Base-by-base conservation (phyloP, 1,140 invertebrate genomes). In the Solenopsis fugax region DNA sequence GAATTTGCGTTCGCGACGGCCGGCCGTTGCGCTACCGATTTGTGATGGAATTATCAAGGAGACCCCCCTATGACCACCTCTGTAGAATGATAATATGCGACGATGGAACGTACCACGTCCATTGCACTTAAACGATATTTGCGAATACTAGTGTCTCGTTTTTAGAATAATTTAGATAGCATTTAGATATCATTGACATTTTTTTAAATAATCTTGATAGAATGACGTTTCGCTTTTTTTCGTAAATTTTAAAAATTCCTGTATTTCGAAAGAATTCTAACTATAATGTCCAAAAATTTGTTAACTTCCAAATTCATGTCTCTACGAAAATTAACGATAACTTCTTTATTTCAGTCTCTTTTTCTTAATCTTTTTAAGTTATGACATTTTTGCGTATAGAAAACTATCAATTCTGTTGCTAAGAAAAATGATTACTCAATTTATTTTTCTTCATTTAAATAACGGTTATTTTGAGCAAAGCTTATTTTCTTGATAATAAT, bases 1-100 rank as follows among this genome's bases (percentile, higher is more conserved):
- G 77, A 71, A 88, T 72, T 58, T 56, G 80, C 82, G 81, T 77
- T 48, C 21, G 18, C 52, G 67, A 50, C n/a, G 52, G 56, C 37
- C 7, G 52, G 18, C 6, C 56, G 41, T 67, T 52, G 54, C 65
- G 78, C 37, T 72, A 58, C 34, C 37, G 80, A 64, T 76, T 76
- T 48, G 48, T 16, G 48, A 18, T n/a, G 13, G 72, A 64, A 76
- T 76, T 65, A 54, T 45, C 21, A 45, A 65, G 48, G n/a, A 60
- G 58, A 24, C 5, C 24, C 5, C 24, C 80, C 24, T n/a, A 50
- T 21, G n/a, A 84, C 10, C 21, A n/a, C 0, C 37, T 41, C 24
- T 29, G 52, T 4, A 18, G 21, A 34, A 84, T 45, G 37, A 73
- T 58, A 58, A 45, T 45, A 18, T 0, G 13, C n/a, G 7, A 37